Base-by-base conservation (phyloP, 2,113 vertebrate species). In the Urocynchramus pylzowi region DNA sequence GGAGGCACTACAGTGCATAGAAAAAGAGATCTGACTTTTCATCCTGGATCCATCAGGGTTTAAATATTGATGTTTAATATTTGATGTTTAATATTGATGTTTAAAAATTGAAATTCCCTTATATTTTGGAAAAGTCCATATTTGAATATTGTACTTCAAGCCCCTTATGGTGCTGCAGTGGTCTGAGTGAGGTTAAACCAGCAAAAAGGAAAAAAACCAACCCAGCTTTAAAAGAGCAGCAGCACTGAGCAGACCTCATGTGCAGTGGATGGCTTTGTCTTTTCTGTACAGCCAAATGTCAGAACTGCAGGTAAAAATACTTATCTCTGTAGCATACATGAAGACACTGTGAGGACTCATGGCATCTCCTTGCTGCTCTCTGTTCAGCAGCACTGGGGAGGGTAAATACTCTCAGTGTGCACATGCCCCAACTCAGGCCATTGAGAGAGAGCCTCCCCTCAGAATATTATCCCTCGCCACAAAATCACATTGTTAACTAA, bases 331-430 rank as follows among this genome's bases (percentile, higher is more conserved):
- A 54, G 15, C 52, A 39, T 41, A 93, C 87, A 69, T 26, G 21
- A 65, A 73, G 53, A 59, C 49, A 70, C 49, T 4, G 2, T 68
- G 53, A 96, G 61, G 81, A 97, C 24, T 69, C 91, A 47, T 1
- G 14, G 85, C 88, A 95, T 84, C 82, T 85, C 92, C 87, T 74
- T 49, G 50, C 76, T 92, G 74, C 47, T 86, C 65, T 95, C 83
- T 95, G 42, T 93, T 95, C 91, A 85, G 95, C 96, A 95, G 57
- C 86, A 87, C 92, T 94, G 89, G 91, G 70, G 35, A 87, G 81
- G 37, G 26, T 67, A 76, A 92, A 94, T 8, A 53, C 39, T 35
- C 71, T 90, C 87, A 68, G 61, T 35, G 56, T 9, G 7, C 90
- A 89, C 28, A 75, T 86, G 86, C 85, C 95, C 87, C 64, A 87